Conservation (phyloP, 1,140 invertebrate genomes). For the Drosophila persimilis region DNA sequence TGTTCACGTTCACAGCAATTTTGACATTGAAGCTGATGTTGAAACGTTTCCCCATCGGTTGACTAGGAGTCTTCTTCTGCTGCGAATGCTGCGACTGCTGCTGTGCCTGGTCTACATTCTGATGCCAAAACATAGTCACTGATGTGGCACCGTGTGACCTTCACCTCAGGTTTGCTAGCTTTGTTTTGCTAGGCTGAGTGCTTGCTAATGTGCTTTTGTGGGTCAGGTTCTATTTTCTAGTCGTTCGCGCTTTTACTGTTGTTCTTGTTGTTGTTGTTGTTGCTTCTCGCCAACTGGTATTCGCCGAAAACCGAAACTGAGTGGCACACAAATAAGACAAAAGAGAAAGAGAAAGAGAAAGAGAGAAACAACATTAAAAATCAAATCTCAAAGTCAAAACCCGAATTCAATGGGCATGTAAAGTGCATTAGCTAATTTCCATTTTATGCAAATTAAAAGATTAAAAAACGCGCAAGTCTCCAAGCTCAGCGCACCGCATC, state of each 20-base stretch:
- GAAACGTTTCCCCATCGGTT: constrained; percentile 37
- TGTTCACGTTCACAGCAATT: constrained; percentile 73
- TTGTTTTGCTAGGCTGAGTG: background rate
- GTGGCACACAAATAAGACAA: constrained; percentile 17
- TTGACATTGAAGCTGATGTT: constrained; percentile 73
- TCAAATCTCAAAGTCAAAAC: constrained; percentile 29
- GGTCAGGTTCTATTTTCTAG: constrained; percentile 46
- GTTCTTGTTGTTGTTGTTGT: constrained; percentile 20
- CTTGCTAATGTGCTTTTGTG: constrained; percentile 4
- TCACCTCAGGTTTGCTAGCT: constrained; percentile 12
- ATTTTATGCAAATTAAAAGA: constrained; percentile 47
- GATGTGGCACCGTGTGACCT: constrained; percentile 32
- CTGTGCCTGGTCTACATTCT: constrained; percentile 52
- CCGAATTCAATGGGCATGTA: constrained; percentile 27
- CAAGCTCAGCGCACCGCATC: constrained; percentile 13
- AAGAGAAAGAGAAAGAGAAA: background rate
- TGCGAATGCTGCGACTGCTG: constrained; percentile 10
- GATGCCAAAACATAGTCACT: constrained; percentile 66
- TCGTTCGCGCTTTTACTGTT: constrained; percentile 32
- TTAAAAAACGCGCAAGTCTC: constrained; percentile 6
- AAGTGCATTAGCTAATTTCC: constrained; percentile 50
- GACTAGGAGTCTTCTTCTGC: background rate
- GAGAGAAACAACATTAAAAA: background rate
- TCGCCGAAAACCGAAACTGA: constrained; percentile 41
- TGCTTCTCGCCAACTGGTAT: constrained; percentile 23